Percentiles rank a stretch among this genome's conserved stretches.
These are phyloP conservation scores for Acanthiza pusilla DNA, from an alignment of 2,797 vertebrate genomes.

Conservation along the genomic window DNA sequence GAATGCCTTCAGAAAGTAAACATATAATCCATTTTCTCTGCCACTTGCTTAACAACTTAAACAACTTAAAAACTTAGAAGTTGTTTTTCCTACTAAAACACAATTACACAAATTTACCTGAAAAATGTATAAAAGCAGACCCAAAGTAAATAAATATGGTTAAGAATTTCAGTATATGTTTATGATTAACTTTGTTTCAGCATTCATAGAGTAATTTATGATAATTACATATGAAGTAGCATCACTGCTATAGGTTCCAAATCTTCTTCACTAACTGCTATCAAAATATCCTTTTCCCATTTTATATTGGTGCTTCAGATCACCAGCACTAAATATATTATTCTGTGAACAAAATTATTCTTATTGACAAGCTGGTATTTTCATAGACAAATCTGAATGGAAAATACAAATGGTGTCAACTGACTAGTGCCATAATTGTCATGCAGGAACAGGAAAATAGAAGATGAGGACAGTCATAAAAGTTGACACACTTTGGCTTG, in stretches of 20 bases:
- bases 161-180: background rate
- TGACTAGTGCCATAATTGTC: background rate
- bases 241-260: background rate
- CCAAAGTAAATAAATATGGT: background rate
- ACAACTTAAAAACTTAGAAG: background rate
- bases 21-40: background rate
- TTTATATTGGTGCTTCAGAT: background rate
- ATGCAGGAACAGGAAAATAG: background rate
- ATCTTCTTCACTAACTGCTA: background rate
- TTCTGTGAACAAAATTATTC: background rate
- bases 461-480: background rate
- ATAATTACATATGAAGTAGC: background rate
- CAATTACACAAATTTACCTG: background rate
- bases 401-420: background rate
- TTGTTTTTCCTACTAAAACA: background rate
- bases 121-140: background rate
- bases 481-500: background rate
- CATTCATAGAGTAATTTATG: background rate
- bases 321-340: background rate
- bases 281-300: background rate
- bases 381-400: background rate
- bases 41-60: background rate
- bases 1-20: background rate
- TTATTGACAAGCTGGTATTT: background rate
- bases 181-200: background rate